Percentiles rank a stretch among this genome's conserved stretches.
phyloP scores from a whole-genome alignment of 2,113 vertebrate genomes.

The Calidris pugnax region DNA sequence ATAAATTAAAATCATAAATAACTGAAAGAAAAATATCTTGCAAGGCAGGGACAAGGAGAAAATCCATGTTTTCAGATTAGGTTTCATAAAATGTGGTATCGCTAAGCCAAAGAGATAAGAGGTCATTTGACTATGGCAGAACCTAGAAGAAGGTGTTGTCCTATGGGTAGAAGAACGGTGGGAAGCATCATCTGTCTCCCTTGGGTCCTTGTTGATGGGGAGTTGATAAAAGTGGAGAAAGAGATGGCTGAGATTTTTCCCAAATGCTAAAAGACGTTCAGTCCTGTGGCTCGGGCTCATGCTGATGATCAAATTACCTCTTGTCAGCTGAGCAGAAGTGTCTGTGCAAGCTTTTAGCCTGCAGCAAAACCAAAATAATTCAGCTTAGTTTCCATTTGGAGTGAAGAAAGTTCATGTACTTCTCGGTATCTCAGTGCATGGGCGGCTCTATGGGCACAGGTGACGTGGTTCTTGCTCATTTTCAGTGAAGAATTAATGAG shows the following conservation, averaged over 20 bases:
- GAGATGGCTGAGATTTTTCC: background rate
- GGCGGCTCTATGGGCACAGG: fast-evolving
- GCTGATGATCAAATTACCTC: background rate
- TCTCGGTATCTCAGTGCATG: fast-evolving
- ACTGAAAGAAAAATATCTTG: background rate
- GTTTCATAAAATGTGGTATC: background rate
- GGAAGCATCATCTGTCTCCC: background rate
- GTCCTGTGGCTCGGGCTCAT: fast-evolving
- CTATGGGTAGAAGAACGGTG: background rate
- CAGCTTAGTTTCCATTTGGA: background rate
- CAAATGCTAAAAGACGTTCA: background rate
- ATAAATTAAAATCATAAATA: background rate
- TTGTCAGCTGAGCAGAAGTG: background rate
- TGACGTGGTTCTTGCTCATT: background rate
- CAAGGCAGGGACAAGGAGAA: background rate
- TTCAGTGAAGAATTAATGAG: background rate
- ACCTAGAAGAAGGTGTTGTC: background rate
- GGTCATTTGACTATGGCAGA: background rate
- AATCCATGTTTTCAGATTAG: background rate
- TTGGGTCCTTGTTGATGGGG: background rate
- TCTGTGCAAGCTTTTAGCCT: background rate
- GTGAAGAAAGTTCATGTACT: background rate
- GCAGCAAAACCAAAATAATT: background rate
- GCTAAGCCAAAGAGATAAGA: background rate
- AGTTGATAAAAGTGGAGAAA: background rate